Percentiles rank a stretch among this genome's conserved stretches.
phyloP scores from a whole-genome alignment of 2,888 invertebrate species.

The Dorcus parallelipipedus region DNA sequence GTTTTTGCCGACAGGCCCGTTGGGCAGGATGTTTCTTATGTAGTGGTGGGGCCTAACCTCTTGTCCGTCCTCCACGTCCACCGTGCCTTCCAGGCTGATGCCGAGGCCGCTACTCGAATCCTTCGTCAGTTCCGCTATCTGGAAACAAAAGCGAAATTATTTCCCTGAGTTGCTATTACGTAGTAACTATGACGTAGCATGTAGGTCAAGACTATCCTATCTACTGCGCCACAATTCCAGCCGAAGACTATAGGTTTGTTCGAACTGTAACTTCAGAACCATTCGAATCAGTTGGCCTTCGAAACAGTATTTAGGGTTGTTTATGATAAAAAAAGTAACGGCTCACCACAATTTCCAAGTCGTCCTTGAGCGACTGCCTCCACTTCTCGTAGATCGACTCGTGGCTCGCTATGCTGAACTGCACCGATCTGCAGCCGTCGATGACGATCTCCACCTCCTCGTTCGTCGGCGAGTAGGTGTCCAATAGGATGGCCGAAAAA shows the following conservation, averaged over 20 bases:
- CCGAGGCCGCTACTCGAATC: constrained; percentile 82
- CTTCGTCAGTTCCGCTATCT: constrained; percentile 84
- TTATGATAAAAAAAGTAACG: not conserved
- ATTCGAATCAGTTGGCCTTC: too few relatives aligned
- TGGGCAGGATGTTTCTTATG: constrained; percentile 82
- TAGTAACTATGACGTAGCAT: not conserved
- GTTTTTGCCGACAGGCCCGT: constrained; percentile 81
- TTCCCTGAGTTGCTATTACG: too few relatives aligned
- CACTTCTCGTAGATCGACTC: constrained; percentile 73
- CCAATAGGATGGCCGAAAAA: constrained; percentile 44
- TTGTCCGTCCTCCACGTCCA: constrained; percentile 84
- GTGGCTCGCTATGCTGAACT: constrained; percentile 56
- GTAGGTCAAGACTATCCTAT: too few relatives aligned
- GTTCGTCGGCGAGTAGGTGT: constrained; percentile 56
- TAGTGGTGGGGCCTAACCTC: constrained; percentile 91
- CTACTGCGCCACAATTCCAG: too few relatives aligned
- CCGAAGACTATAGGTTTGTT: too few relatives aligned
- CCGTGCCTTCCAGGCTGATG: constrained; percentile 89
- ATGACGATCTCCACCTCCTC: constrained; percentile 66
- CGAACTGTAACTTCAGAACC: too few relatives aligned
- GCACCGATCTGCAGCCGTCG: constrained; percentile 47
- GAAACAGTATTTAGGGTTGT: too few relatives aligned
- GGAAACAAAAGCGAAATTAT: constrained; percentile 25
- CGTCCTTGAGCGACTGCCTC: constrained; percentile 67
- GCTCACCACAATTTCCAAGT: constrained; percentile 76